Conservation (phyloP, 1,140 invertebrate species). For the Hylyphantes graminicola region DNA sequence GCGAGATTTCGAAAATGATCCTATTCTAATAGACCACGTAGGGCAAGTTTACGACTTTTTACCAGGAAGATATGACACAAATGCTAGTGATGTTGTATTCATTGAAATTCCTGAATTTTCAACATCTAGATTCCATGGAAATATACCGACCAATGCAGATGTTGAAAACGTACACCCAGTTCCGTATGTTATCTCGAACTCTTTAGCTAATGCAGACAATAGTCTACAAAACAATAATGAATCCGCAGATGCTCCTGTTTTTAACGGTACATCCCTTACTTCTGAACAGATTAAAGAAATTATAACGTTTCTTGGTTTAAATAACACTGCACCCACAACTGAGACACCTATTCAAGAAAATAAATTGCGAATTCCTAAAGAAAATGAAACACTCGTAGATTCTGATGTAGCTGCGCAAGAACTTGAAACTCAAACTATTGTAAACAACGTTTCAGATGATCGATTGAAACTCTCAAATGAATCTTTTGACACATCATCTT, state of each 20-base stretch:
- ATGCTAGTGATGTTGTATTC: conserved; percentile 16
- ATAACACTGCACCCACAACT: neutral
- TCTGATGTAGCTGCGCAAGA: neutral
- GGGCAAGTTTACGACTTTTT: neutral
- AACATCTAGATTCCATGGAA: conserved; percentile 25
- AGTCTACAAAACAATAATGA: neutral
- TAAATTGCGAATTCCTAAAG: neutral
- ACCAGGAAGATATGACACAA: neutral
- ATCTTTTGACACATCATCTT: too few relatives aligned
- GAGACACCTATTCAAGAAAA: neutral
- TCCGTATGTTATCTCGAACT: conserved; percentile 3
- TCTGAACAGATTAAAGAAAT: conserved; percentile 13
- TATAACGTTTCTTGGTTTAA: conserved; percentile 16
- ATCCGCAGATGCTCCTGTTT: neutral
- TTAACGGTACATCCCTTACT: neutral
- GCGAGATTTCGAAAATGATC: conserved; percentile 3
- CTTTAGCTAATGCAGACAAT: neutral
- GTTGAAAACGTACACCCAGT: neutral
- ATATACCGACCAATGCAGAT: conserved; percentile 19
- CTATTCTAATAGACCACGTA: neutral
- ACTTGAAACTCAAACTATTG: neutral
- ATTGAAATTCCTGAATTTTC: conserved; percentile 42
- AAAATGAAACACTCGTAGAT: neutral
- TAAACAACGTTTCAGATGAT: neutral
- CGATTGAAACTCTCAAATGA: neutral